Evolutionary conservation across 2,113 vertebrate species (phyloP).

Genomic region (Antigone vipio): DNA sequence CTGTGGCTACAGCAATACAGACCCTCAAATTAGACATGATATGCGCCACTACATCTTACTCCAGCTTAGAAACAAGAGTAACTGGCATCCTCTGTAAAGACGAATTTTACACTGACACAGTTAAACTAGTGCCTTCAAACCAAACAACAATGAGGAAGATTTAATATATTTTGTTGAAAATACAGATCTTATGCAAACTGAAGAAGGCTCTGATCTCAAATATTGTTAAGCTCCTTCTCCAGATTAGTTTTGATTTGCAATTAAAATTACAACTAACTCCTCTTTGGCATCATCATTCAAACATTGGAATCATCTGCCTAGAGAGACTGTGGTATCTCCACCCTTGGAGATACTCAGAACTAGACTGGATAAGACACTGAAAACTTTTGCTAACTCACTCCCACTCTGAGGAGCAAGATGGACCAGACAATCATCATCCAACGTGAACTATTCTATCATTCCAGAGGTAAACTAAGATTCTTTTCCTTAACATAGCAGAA

Average conservation of each 20-base stretch:
- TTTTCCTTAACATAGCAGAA: not conserved
- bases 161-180: not conserved
- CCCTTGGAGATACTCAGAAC: not conserved
- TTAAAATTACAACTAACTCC: not conserved
- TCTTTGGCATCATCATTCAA: not conserved
- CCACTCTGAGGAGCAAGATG: not conserved
- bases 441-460: not conserved
- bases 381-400: not conserved
- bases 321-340: not conserved
- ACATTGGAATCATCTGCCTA: not conserved
- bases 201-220: not conserved
- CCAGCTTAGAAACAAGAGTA: not conserved
- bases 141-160: not conserved
- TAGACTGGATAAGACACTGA: not conserved
- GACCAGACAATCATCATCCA: not conserved
- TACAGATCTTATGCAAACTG: not conserved
- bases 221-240: not conserved
- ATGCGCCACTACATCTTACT: not conserved
- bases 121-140: not conserved
- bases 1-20: not conserved
- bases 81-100: not conserved
- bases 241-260: not conserved
- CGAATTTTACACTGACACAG: not conserved
- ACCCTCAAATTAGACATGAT: too few species aligned
- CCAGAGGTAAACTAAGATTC: not conserved